A percentile compares a stretch with the other conserved stretches of the same genome.
These are phyloP conservation scores for Pogonophryne albipinna DNA, from an alignment of 2,797 vertebrate genomes.

Conservation along the genomic window DNA sequence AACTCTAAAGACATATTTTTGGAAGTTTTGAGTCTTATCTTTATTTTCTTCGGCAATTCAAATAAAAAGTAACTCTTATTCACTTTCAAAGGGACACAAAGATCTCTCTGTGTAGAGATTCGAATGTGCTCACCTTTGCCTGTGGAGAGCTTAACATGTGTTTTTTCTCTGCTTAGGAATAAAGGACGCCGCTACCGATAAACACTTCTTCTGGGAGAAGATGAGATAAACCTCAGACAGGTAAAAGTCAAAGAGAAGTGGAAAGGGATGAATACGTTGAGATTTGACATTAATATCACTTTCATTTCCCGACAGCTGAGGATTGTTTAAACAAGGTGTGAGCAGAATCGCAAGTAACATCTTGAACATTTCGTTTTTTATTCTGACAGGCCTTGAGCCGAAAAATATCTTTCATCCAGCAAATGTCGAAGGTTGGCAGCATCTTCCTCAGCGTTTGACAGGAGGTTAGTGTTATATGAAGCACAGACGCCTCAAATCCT, in stretches of 20 bases:
- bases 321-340: slow-evolving; percentile 38
- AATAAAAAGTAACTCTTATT: slow-evolving; percentile 2
- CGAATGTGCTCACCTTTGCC: slow-evolving; percentile 31
- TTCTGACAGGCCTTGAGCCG: slow-evolving; percentile 37
- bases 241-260: slow-evolving; percentile 39
- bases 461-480: slow-evolving; percentile 54
- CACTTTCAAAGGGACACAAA: slow-evolving; percentile 26
- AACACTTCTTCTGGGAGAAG: slow-evolving; percentile 36
- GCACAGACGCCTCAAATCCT: slow-evolving; percentile 48
- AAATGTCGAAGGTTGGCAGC: slow-evolving; percentile 58
- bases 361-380: slow-evolving; percentile 31
- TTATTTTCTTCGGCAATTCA: background rate
- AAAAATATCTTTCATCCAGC: slow-evolving; percentile 44
- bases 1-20: background rate
- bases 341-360: slow-evolving; percentile 48
- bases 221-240: slow-evolving; percentile 31
- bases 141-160: slow-evolving; percentile 4
- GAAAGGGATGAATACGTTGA: slow-evolving; percentile 35
- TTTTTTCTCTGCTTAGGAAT: slow-evolving; percentile 17
- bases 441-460: slow-evolving; percentile 40
- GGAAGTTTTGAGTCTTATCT: background rate
- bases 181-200: slow-evolving; percentile 6
- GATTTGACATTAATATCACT: slow-evolving; percentile 45
- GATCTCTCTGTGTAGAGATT: slow-evolving; percentile 13
- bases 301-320: slow-evolving; percentile 47